Base-by-base conservation (phyloP, 2,888 invertebrate genomes). In the Malacosoma neustria region DNA sequence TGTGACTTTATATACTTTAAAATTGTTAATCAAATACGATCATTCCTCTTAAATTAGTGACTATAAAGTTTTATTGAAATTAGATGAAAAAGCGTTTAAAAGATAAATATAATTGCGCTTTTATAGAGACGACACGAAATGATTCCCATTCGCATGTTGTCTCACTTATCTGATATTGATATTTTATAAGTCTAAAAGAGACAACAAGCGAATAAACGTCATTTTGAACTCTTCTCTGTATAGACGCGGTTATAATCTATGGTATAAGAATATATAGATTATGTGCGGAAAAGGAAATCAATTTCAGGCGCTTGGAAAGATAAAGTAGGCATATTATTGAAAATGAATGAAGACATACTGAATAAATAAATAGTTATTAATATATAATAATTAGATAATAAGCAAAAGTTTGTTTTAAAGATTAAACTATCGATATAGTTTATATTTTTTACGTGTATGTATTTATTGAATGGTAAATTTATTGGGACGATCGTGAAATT, bases 391-490 rank as follows among this genome's bases (percentile, higher is more conserved):
- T 22, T 22, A 22, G 22, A 81, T 46, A 41, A 72, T 61, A 74
- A 76, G 74, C 51, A 46, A 49, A 82, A 79, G 84, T 85, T 85
- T 84, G 84, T 85, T 85, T 85, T 84, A 82, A 84, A 85, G 84
- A 85, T 85, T 85, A 84, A 85, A 85, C 85, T 85, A 85, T 85
- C 77, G 75, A 85, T 82, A 85, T 85, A 85, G 85, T 85, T 85
- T 85, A 85, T 85, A 85, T 85, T 85, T 85, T 85, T 84, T 85
- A 85, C 85, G 76, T 85, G 81, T 85, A 84, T 77, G 84, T 85
- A 85, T 84, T 85, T 85, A 85, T 85, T 84, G 84, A 84, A 81
- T 75, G 82, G 80, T 84, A 84, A 85, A 80, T 77, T 85, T 84
- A 84, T 85, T 73, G 82, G 81, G 80, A 77, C 70, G 77, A 68